Evolutionary conservation across 2,113 vertebrate genomes (phyloP).

Genomic region (Picathartes gymnocephalus): DNA sequence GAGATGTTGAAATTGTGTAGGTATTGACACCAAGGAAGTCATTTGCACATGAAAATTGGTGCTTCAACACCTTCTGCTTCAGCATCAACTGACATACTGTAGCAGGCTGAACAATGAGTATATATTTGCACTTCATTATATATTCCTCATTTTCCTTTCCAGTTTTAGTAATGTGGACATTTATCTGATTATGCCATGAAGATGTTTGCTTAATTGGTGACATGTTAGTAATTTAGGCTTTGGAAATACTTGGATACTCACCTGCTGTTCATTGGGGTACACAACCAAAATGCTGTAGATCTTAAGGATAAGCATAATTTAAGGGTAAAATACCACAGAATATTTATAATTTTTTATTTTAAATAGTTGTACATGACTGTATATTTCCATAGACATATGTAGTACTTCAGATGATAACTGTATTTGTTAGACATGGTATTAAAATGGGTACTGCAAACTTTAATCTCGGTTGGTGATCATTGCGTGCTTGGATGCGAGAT

Average conservation of each 20-base stretch:
- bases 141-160: not conserved
- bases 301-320: not conserved
- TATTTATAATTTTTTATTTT: not conserved
- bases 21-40: not conserved
- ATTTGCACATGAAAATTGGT: not conserved
- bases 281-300: not conserved
- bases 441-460: not conserved
- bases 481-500: not conserved
- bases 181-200: not conserved
- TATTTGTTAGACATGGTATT: not conserved
- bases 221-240: not conserved
- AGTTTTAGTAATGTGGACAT: not conserved
- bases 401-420: not conserved
- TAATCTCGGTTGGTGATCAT: not conserved
- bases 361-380: not conserved
- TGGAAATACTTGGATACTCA: not conserved
- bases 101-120: not conserved
- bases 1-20: not conserved
- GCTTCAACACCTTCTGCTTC: not conserved
- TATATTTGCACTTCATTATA: not conserved
- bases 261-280: not conserved
- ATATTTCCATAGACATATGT: not conserved
- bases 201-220: not conserved
- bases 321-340: not conserved
- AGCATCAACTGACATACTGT: not conserved